These are phyloP conservation scores for Drosophila nigrodunni DNA, from an alignment of 1,140 invertebrate species.

Conservation along the genomic window DNA sequence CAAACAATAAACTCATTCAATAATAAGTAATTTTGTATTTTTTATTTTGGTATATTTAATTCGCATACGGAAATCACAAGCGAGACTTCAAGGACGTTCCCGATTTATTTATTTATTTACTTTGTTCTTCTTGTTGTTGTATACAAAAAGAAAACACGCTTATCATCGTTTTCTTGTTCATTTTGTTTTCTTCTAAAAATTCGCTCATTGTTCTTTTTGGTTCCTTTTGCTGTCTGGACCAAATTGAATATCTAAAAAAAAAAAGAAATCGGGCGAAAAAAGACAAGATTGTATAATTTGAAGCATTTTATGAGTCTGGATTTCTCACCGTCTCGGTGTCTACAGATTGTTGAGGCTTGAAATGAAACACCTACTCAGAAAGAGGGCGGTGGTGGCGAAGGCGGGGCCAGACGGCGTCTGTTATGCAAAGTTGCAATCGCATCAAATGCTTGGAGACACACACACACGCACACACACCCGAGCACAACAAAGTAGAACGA, in stretches of 20 bases:
- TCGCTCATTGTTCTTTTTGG: conserved; percentile 10
- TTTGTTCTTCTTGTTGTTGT: too few species aligned
- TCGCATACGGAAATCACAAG: conserved; percentile 81
- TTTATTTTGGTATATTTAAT: conserved; percentile 32
- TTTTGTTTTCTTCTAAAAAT: neutral
- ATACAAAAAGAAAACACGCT: conserved; percentile 46
- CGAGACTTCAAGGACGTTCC: conserved; percentile 77
- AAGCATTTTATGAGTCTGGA: conserved; percentile 79
- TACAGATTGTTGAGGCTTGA: conserved; percentile 70
- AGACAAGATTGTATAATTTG: conserved; percentile 76
- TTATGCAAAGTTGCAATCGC: conserved; percentile 81
- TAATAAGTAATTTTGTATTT: conserved; percentile 42
- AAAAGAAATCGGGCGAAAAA: too few species aligned
- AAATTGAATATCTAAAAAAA: conserved; percentile 80
- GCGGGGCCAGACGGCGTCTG: conserved; percentile 64
- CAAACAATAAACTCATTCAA: conserved; percentile 16
- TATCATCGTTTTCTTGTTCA: conserved; percentile 32
- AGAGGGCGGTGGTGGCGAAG: neutral
- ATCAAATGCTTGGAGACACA: conserved; percentile 60
- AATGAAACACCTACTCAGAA: conserved; percentile 54
- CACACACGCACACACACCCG: conserved; percentile 14
- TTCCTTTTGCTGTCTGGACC: conserved; percentile 66
- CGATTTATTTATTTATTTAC: conserved; percentile 82
- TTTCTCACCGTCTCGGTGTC: conserved; percentile 61
- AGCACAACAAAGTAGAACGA: conserved; percentile 42